Percentiles rank a stretch among this genome's conserved stretches.
Conservation (phyloP, 2,888 invertebrate genomes). For the Agrochola lychnidis region DNA sequence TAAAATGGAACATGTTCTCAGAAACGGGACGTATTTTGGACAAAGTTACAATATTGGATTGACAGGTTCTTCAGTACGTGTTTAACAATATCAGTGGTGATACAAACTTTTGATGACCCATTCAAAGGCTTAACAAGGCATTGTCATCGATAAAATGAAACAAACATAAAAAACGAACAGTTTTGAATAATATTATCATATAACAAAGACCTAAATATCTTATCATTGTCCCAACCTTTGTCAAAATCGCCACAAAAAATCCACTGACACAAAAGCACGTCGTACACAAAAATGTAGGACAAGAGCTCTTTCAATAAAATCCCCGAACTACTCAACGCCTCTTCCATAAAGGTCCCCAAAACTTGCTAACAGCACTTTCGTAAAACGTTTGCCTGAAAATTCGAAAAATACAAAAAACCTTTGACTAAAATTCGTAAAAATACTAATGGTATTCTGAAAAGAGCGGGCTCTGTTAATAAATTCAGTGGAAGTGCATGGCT, state of each 20-base stretch:
- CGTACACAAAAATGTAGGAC: constrained; percentile 57
- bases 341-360: constrained; percentile 56
- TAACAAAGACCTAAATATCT: constrained; percentile 23
- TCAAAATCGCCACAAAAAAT: constrained; percentile 40
- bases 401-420: constrained; percentile 41
- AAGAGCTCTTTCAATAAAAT: constrained; percentile 59
- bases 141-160: constrained; percentile 12
- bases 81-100: neutral
- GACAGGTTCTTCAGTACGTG: neutral
- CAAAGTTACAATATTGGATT: neutral
- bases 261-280: constrained; percentile 47
- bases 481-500: constrained; percentile 63
- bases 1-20: constrained; percentile 5
- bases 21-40: constrained; percentile 12
- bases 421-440: constrained; percentile 36
- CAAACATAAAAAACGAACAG: constrained; percentile 23
- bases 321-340: constrained; percentile 58
- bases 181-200: constrained; percentile 4
- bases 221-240: constrained; percentile 24
- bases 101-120: no score
- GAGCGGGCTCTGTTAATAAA: constrained; percentile 62
- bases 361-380: constrained; percentile 62
- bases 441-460: constrained; percentile 43
- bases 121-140: neutral
- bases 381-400: constrained; percentile 56